Evolutionary conservation across 2,797 vertebrate species (phyloP).

Genomic region (Cynodonichthys magdalenae): DNA sequence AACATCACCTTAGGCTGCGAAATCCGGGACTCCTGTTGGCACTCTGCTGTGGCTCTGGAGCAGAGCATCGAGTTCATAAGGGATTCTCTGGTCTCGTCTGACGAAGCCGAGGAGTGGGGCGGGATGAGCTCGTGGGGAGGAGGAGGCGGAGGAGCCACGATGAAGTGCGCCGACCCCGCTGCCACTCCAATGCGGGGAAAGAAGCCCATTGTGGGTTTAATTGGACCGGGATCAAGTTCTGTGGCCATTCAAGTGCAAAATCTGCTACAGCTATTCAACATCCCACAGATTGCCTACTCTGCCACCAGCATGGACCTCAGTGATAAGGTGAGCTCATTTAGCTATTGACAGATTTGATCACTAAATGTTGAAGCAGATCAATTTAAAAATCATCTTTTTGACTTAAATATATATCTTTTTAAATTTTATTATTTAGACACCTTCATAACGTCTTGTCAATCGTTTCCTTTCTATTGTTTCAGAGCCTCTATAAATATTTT

Average conservation of each 20-base stretch:
- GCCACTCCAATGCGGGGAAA: constrained; percentile 88
- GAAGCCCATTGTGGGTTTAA: constrained; percentile 97
- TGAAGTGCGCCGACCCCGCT: constrained; percentile 88
- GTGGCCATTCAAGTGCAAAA: constrained; percentile 99
- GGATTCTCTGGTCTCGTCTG: constrained; percentile 92
- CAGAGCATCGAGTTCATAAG: constrained; percentile 99
- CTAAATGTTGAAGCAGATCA: background rate
- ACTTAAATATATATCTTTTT: no score
- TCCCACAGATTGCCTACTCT: constrained; percentile 99
- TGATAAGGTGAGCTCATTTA: constrained; percentile 82
- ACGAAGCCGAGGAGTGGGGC: constrained; percentile 71
- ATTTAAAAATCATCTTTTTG: background rate
- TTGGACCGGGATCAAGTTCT: constrained; percentile 97
- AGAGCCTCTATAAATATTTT: constrained; percentile 86
- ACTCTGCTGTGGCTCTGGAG: constrained; percentile 96
- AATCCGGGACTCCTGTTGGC: constrained; percentile 98
- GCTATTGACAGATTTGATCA: background rate
- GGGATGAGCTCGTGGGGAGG: constrained; percentile 68
- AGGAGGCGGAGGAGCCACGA: constrained; percentile 74
- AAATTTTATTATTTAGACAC: background rate
- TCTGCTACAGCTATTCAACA: constrained; percentile 97
- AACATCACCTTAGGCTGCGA: constrained; percentile 96
- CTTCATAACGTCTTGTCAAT: background rate
- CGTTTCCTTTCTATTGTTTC: constrained; percentile 29
- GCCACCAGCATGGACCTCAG: constrained; percentile 99